Conservation (phyloP, 2,113 vertebrate species). For the Brienomyrus brachyistius region DNA sequence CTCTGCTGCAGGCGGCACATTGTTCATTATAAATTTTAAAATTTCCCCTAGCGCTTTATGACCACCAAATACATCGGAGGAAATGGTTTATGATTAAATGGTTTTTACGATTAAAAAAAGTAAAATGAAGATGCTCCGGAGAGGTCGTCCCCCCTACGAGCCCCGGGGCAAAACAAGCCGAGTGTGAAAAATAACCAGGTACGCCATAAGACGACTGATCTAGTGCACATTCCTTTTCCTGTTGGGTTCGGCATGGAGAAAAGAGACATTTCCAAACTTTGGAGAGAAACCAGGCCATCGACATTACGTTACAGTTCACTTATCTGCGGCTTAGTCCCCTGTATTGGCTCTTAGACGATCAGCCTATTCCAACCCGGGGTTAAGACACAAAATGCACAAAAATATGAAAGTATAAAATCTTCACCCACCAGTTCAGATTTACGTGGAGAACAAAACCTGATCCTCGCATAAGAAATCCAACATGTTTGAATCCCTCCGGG, state of each 20-base stretch:
- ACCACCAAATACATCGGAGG: neutral
- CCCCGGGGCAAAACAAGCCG: neutral
- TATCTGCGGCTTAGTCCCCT: neutral
- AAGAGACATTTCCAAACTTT: neutral
- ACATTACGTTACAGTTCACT: neutral
- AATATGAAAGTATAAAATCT: neutral
- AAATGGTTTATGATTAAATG: neutral
- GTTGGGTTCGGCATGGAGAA: neutral
- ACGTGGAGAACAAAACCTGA: neutral
- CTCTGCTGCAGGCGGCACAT: neutral
- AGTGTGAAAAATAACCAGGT: neutral
- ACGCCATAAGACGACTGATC: neutral
- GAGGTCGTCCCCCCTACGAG: neutral
- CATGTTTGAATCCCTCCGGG: neutral
- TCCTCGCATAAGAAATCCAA: neutral
- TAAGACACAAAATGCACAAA: neutral
- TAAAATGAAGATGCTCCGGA: neutral
- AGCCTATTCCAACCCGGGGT: neutral
- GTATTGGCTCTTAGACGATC: neutral
- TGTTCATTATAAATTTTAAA: neutral
- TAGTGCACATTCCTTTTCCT: neutral
- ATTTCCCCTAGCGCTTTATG: neutral
- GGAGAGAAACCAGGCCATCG: neutral
- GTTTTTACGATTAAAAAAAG: neutral
- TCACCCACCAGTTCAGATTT: conserved; percentile 4